Conservation (phyloP, 1,140 invertebrate genomes). For the Drosophila trapezifrons region DNA sequence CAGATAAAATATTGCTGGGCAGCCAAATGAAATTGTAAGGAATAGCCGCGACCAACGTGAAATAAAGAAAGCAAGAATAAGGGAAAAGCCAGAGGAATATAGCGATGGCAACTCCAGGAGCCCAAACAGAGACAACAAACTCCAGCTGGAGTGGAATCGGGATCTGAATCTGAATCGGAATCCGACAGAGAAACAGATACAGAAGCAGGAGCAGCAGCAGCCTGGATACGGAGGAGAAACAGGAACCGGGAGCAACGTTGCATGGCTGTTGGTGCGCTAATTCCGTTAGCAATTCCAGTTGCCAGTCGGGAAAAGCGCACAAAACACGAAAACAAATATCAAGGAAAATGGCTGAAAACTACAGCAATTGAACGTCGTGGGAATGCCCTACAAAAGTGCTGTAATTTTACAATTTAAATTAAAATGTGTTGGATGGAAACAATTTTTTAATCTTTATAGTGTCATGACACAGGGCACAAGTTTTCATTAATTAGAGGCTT, state of each 20-base stretch:
- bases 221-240: constrained; percentile 12
- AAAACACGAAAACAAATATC: constrained; percentile 37
- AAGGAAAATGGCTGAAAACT: constrained; percentile 3
- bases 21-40: constrained; percentile 59
- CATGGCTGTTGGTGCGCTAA: constrained; percentile 70
- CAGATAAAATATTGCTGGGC: constrained; percentile 30
- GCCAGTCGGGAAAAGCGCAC: constrained; percentile 26
- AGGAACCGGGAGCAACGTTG: constrained; percentile 42
- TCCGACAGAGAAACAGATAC: constrained; percentile 12
- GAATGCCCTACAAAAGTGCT: constrained; percentile 20
- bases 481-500: no score
- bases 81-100: constrained; percentile 10
- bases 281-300: constrained; percentile 77
- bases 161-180: constrained; percentile 37
- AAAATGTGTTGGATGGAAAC: background rate
- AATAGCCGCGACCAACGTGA: constrained; percentile 49
- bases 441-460: no score
- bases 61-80: constrained; percentile 31
- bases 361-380: background rate
- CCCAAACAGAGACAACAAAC: constrained; percentile 31
- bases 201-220: constrained; percentile 9
- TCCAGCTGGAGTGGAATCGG: constrained; percentile 36
- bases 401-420: background rate
- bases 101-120: constrained; percentile 23
- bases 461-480: no score